Base-by-base conservation (phyloP, 2,797 vertebrate genomes). In the Euthynnus affinis region DNA sequence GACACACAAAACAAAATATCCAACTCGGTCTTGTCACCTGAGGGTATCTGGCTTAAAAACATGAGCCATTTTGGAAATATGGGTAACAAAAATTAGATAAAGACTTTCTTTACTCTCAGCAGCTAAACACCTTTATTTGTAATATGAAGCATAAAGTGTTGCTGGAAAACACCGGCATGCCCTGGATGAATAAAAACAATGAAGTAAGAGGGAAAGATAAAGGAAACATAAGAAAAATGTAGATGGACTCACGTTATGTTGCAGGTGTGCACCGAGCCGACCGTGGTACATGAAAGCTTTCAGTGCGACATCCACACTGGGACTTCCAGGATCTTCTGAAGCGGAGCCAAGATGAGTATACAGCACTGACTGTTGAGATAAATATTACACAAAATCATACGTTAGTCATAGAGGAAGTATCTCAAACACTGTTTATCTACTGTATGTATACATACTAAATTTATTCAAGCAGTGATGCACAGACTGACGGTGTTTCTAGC, bases 261-360 rank as follows among this genome's bases (percentile, higher is more conserved):
- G 97, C 22, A 99, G 94, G 83, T 99, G 98, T 71, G 96, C 88
- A 22, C 91, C 85, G 46, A 99, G 93, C 0, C 97, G 95, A 13
- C 95, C 93, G 55, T 96, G 94, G 5, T 94, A 93, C 62, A 80
- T 85, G 66, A 99, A 97, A 60, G 96, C 97, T 76, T 92, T 96
- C 71, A 97, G 84, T 0, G 95, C 93, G 0, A 93, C 92, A 14
- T 95, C 91, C 76, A 94, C 89, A 29, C 61, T 85, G 40, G 94
- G 92, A 51, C 48, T 65, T 7, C 56, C 70, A 37, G 86, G 84
- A 23, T 81, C 86, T 15, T 71, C 71, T 55, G 83, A 61, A 48
- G 73, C 65, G 59, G 82, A 91, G 85, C 86, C 94, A 81, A 98
- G 89, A 78, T 95, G 76, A 1, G 88, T 88, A 44, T 87, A 91